Percentiles rank a stretch among this genome's conserved stretches.
Conservation (phyloP, 37 sponge, comb jelly and placozoan genomes). For the Ephydatia muelleri region DNA sequence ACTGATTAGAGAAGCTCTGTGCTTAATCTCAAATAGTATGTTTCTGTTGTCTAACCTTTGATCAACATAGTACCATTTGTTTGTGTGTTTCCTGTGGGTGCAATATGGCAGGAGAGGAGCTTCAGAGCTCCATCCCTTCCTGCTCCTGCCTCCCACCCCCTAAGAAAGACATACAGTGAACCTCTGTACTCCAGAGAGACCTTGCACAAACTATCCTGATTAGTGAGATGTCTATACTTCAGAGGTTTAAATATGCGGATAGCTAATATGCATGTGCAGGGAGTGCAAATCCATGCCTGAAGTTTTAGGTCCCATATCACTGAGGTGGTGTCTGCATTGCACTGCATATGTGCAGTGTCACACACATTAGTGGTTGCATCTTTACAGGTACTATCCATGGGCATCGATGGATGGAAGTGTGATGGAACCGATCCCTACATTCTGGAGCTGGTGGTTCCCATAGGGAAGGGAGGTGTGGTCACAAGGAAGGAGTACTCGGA, state of each 20-base stretch:
- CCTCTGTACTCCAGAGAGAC: too few species aligned
- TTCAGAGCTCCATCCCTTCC: too few species aligned
- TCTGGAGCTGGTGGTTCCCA: constrained; percentile 48
- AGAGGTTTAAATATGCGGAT: too few species aligned
- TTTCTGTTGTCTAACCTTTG: background rate
- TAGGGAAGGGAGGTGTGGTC: constrained; percentile 56
- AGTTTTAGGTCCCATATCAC: too few species aligned
- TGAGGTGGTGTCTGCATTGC: too few species aligned
- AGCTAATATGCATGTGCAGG: background rate
- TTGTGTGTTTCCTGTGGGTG: background rate
- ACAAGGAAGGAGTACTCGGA: constrained; percentile 71
- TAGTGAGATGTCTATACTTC: too few species aligned
- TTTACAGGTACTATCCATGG: constrained; percentile 47
- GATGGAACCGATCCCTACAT: constrained; percentile 88
- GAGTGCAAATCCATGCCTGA: too few species aligned
- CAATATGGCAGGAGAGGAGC: too few species aligned
- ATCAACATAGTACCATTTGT: too few species aligned
- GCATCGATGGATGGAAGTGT: constrained; percentile 91
- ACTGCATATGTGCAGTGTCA: background rate
- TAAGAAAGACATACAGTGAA: too few species aligned
- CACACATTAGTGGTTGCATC: background rate
- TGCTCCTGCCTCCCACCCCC: too few species aligned
- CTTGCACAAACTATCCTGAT: too few species aligned
- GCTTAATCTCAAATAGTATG: background rate
- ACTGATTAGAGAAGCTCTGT: background rate